Conservation (phyloP, 37 sponge, comb jelly and placozoan species). For the Theonella swinhoei region DNA sequence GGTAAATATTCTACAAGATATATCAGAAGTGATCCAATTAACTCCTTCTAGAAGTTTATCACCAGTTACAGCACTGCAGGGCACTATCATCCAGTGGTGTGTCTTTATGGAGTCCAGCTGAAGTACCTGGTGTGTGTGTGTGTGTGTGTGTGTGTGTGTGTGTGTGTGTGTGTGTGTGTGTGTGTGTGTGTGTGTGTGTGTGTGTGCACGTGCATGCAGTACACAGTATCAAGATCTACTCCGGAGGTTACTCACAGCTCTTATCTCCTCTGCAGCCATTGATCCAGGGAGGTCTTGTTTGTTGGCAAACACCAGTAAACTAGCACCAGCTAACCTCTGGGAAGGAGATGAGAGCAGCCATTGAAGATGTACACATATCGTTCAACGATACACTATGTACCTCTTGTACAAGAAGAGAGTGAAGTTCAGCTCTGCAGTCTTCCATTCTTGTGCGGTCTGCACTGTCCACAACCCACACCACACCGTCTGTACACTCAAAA, state of each 20-base stretch:
- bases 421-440: slow-evolving; percentile 84
- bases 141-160: slow-evolving; percentile 33
- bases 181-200: slow-evolving; percentile 20
- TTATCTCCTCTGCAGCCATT: slow-evolving; percentile 86
- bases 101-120: slow-evolving; percentile 89
- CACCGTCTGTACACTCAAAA: slow-evolving; percentile 98
- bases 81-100: slow-evolving; percentile 95
- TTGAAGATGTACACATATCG: no score
- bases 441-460: slow-evolving; percentile 89
- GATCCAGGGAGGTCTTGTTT: slow-evolving; percentile 98
- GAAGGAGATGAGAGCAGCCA: background rate
- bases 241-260: slow-evolving; percentile 37
- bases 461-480: slow-evolving; percentile 99
- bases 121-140: slow-evolving; percentile 38
- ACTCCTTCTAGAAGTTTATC: slow-evolving; percentile 91
- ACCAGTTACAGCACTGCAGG: slow-evolving; percentile 96
- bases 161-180: slow-evolving; percentile 33
- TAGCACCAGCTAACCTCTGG: slow-evolving; percentile 94
- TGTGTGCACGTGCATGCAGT: background rate
- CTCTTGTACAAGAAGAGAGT: slow-evolving; percentile 81
- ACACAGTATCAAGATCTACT: background rate
- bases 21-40: slow-evolving; percentile 94
- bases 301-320: slow-evolving; percentile 98
- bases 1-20: slow-evolving; percentile 96
- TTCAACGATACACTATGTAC: no score